Conservation (phyloP, 2,888 invertebrate genomes). For the Sussaba pulchella region DNA sequence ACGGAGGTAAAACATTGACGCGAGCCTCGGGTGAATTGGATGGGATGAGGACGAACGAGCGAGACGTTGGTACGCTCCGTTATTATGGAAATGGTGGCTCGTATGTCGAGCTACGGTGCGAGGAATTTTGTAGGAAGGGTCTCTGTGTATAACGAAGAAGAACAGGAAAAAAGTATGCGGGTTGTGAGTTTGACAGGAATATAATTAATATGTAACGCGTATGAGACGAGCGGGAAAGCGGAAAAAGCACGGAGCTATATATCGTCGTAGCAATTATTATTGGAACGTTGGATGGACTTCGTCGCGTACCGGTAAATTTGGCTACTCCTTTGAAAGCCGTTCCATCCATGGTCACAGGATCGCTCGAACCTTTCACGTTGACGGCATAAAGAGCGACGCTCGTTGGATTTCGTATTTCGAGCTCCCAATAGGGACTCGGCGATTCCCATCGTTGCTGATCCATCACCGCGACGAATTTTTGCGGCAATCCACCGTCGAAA, state of each 20-base stretch:
- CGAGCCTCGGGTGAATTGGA: background rate
- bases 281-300: conserved; percentile 1
- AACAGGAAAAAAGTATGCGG: background rate
- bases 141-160: background rate
- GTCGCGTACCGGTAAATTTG: conserved; percentile 79
- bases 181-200: conserved; percentile 11
- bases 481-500: conserved; percentile 95
- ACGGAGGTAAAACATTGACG: background rate
- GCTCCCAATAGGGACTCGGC: conserved; percentile 79
- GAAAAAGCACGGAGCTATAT: background rate
- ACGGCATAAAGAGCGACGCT: conserved; percentile 92
- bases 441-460: conserved; percentile 80
- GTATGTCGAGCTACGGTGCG: conserved; percentile 35
- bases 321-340: conserved; percentile 94
- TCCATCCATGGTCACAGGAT: conserved; percentile 93
- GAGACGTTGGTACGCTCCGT: conserved; percentile 20
- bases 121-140: conserved; percentile 1
- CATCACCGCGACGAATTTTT: conserved; percentile 89
- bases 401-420: conserved; percentile 82
- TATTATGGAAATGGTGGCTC: conserved; percentile 55
- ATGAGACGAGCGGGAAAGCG: background rate
- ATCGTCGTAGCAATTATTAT: no score
- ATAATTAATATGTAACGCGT: conserved; percentile 12
- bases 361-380: conserved; percentile 95
- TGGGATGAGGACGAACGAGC: background rate